These are phyloP conservation scores for Oenanthe melanoleuca DNA, from an alignment of 2,113 vertebrate species.

Conservation along the genomic window DNA sequence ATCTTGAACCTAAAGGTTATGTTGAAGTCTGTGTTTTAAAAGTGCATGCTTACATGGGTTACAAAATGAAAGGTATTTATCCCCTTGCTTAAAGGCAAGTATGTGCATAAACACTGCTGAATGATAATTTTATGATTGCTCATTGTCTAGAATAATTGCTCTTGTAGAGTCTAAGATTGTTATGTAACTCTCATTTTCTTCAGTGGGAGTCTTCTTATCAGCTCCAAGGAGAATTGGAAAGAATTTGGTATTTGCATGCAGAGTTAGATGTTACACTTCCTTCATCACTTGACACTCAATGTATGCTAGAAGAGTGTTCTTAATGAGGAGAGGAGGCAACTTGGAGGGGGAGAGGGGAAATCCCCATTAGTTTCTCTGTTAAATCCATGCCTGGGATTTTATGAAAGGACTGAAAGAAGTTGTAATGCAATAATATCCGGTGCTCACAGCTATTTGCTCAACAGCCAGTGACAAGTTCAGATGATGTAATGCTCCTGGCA, in stretches of 20 bases:
- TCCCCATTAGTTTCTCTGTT: neutral
- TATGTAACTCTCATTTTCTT: neutral
- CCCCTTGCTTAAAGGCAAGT: neutral
- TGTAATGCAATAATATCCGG: neutral
- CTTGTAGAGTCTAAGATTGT: neutral
- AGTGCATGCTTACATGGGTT: neutral
- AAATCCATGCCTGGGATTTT: neutral
- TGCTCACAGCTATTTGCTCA: conserved; percentile 19
- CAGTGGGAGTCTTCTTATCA: neutral
- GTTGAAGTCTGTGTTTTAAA: neutral
- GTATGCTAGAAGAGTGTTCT: neutral
- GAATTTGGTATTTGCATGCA: neutral
- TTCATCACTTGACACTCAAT: neutral
- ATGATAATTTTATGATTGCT: neutral
- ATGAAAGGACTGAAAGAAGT: conserved; percentile 10
- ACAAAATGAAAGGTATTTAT: neutral
- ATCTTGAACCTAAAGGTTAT: neutral
- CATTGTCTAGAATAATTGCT: conserved; percentile 18
- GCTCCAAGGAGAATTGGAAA: neutral
- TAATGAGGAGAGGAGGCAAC: neutral
- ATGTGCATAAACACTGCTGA: neutral
- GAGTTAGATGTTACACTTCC: neutral
- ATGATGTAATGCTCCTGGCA: conserved; percentile 41
- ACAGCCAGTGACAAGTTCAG: conserved; percentile 12
- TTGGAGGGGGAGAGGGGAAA: neutral